Conservation (phyloP, 2,888 invertebrate species). For the Ectropis crepuscularia region DNA sequence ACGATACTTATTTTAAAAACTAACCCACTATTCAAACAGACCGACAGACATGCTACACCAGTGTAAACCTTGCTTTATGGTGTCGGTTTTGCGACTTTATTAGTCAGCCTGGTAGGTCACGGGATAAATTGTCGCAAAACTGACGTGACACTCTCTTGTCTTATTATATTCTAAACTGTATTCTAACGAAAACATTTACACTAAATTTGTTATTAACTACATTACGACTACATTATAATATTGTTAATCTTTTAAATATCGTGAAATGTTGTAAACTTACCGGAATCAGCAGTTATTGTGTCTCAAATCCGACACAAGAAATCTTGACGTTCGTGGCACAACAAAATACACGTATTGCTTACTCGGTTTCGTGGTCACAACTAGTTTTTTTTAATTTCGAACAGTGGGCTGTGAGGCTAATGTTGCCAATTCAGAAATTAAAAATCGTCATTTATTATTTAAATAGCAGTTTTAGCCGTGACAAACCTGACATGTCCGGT, state of each 20-base stretch:
- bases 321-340: background rate
- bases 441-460: background rate
- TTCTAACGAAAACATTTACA: background rate
- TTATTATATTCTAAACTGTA: background rate
- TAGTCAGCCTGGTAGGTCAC: conserved; percentile 29
- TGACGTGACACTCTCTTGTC: conserved; percentile 31
- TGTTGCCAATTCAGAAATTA: background rate
- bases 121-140: conserved; percentile 32
- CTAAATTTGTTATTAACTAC: background rate
- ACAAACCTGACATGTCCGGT: conserved; percentile 1
- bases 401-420: background rate
- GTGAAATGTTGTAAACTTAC: background rate
- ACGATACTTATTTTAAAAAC: too few species aligned
- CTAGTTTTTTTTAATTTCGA: background rate
- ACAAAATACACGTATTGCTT: background rate
- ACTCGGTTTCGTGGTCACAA: background rate
- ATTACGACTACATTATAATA: background rate
- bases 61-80: conserved; percentile 25
- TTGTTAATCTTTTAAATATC: background rate
- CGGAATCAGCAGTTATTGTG: background rate
- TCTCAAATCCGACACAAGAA: background rate
- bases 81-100: conserved; percentile 31
- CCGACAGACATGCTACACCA: too few species aligned
- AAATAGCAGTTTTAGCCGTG: conserved; percentile 1
- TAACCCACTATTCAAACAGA: too few species aligned